phyloP scores from a whole-genome alignment of 2,888 invertebrate species.

The Rotaria sp. region DNA sequence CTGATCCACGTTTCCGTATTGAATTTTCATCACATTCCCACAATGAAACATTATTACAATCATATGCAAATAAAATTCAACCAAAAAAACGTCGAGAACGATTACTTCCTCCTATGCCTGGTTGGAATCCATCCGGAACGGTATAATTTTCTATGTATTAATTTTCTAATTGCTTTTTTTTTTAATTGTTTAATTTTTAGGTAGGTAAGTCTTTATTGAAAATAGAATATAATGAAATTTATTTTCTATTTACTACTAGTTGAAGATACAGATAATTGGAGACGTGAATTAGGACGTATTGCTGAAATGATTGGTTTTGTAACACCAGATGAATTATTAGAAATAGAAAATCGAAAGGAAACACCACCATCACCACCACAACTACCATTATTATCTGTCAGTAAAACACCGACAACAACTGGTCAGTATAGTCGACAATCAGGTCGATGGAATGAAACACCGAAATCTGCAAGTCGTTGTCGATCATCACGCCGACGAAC shows the following conservation, averaged over 20 bases:
- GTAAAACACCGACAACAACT: no score
- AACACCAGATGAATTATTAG: slow-evolving; percentile 22
- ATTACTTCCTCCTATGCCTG: not conserved
- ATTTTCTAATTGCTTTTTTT: no score
- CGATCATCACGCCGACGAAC: not conserved
- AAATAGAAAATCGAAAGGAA: not conserved
- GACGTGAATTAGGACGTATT: not conserved
- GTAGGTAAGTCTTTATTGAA: not conserved
- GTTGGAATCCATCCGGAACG: not conserved
- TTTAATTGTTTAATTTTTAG: not conserved
- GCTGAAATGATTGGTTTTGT: slow-evolving; percentile 23
- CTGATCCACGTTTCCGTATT: not conserved
- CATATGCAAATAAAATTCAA: not conserved
- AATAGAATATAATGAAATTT: not conserved
- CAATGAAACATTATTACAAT: not conserved
- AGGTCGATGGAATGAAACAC: slow-evolving; percentile 8
- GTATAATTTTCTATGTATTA: not conserved
- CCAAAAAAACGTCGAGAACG: not conserved
- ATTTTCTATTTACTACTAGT: not conserved
- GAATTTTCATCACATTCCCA: not conserved
- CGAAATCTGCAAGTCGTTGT: not conserved
- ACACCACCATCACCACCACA: not conserved
- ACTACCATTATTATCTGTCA: not conserved
- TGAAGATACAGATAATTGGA: slow-evolving; percentile 28
- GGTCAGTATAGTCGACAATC: not conserved